Base-by-base conservation (phyloP, 1,140 invertebrate species). In the Dufourea novaeangliae region DNA sequence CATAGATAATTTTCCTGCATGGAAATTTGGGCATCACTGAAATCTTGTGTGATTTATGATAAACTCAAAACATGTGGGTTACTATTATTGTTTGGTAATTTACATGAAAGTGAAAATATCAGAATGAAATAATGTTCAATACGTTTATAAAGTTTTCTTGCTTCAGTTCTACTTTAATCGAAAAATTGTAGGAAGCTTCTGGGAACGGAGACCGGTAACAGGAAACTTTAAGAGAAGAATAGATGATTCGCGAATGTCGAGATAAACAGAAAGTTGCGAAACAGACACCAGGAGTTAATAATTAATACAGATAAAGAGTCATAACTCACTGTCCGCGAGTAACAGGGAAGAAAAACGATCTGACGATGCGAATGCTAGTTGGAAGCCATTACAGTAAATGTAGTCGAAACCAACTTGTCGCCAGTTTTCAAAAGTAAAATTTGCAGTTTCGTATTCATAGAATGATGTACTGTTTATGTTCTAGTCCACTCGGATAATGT, bases 301-400 rank as follows among this genome's bases (percentile, higher is more conserved):
- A 52, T 72, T 72, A 63, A 63, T 22, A 63, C 27, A 37, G 57
- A 72, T 37, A 50, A 63, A 37, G 32, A 37, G 17, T 17, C 14
- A 20, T 39, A 64, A 64, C 50, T 73, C 59, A 29, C 17, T 17
- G 41, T 50, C n/a, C 32, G 41, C 29, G 10, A 37, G 2, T 27
- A 62, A 3, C 56, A 37, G 57, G n/a, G 22, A 52, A 50, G 57
- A 72, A 72, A 63, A 72, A 63, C 22, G 70, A 72, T 22, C 22
- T 1, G 25, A 22, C 41, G 10, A 25, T 52, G 22, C 41, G 10
- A 56, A 52, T 25, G 41, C 6, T 41, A 22, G 12, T 22, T 17
- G 10, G 20, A 52, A 62, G n/a, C 41, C 32, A 73, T 73, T 73
- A 52, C 70, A 8, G 22, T 62, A 25, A 11, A 39, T 22, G 12